Conservation (phyloP, 53 echinoderm and acorn worm genomes). For the Patiria pectinifera region DNA sequence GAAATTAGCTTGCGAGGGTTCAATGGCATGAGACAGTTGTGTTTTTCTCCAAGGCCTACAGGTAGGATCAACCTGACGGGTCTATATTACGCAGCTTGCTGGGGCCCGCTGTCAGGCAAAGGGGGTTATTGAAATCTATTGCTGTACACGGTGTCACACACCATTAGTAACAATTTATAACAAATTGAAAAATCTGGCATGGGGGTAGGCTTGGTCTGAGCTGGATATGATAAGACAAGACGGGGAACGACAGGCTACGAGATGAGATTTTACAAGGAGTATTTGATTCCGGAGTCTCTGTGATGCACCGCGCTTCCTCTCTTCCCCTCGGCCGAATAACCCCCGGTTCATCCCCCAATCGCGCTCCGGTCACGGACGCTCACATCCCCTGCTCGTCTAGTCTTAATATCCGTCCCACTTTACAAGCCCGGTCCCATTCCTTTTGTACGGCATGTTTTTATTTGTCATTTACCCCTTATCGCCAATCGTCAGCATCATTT, state of each 20-base stretch:
- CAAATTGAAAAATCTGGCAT: conserved; percentile 8
- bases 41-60: not conserved
- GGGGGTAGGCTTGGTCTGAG: not conserved
- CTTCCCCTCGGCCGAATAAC: not conserved
- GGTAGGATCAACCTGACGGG: conserved; percentile 6
- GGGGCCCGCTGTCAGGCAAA: conserved; percentile 6
- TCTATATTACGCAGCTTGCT: not conserved
- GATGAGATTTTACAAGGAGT: conserved; percentile 14
- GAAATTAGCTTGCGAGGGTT: conserved; percentile 12
- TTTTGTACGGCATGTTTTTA: conserved; percentile 42
- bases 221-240: not conserved
- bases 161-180: conserved; percentile 38
- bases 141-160: conserved; percentile 30
- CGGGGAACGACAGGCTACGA: not conserved
- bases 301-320: conserved; percentile 28
- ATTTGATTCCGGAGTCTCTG: conserved; percentile 6
- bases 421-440: conserved; percentile 14
- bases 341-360: not conserved
- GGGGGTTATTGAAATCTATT: conserved; percentile 22
- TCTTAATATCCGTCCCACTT: conserved; percentile 60
- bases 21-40: conserved; percentile 34
- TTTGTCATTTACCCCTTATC: conserved; percentile 49
- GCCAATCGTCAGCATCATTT: conserved; percentile 53
- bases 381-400: conserved; percentile 2
- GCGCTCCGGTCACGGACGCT: not conserved